Conservation (phyloP, 2,797 vertebrate species). For the Anas capensis region DNA sequence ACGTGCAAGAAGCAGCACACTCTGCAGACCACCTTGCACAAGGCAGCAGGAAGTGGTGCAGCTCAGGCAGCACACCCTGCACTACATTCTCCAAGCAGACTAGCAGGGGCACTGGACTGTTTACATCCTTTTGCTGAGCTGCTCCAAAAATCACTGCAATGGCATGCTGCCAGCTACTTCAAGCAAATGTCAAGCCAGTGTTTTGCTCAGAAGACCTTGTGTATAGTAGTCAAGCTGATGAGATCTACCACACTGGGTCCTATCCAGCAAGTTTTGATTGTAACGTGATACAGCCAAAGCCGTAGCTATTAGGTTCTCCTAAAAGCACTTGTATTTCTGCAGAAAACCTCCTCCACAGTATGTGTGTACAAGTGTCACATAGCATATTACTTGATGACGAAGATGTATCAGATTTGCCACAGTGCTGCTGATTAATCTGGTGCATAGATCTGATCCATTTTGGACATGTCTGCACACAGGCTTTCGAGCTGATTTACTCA, state of each 20-base stretch:
- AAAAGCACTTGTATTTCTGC: background rate
- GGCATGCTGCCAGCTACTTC: background rate
- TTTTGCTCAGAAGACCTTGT: background rate
- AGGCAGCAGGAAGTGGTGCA: background rate
- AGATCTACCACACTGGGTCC: background rate
- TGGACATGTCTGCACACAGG: background rate
- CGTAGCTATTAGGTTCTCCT: background rate
- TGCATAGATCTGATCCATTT: background rate
- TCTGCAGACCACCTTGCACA: background rate
- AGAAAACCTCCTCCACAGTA: background rate
- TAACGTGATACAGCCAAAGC: background rate
- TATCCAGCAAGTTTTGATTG: background rate
- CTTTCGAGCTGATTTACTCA: background rate
- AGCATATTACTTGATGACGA: background rate
- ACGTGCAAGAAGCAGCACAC: rapidly evolving
- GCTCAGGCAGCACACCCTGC: background rate
- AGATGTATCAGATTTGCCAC: background rate
- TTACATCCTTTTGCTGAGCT: background rate
- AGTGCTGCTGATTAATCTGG: background rate
- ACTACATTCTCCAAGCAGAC: background rate
- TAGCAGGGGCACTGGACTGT: background rate
- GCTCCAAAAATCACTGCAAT: background rate
- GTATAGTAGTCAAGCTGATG: background rate
- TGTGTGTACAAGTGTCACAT: background rate
- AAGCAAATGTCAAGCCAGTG: background rate